Percentiles rank a stretch among this genome's conserved stretches.
Evolutionary conservation across 2,797 vertebrate species (phyloP).

Genomic region (Poecilia wingei): DNA sequence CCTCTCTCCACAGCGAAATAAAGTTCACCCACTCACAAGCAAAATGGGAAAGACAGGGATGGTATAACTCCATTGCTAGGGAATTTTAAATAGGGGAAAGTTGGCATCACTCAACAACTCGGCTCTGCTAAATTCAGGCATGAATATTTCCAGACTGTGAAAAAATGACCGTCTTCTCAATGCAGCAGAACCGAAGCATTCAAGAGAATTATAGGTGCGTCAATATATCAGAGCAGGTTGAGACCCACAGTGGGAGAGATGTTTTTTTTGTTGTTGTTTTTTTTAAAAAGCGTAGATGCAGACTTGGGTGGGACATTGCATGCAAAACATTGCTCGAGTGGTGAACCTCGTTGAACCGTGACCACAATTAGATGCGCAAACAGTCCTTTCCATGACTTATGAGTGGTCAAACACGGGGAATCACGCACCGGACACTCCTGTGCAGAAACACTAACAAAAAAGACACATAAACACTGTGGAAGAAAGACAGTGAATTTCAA

Average conservation of each 20-base stretch:
- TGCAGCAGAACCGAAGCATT: conserved; percentile 64
- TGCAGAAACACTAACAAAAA: conserved; percentile 27
- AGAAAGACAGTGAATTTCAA: conserved; percentile 76
- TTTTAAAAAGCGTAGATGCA: background rate
- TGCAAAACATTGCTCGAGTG: conserved; percentile 20
- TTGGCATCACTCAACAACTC: conserved; percentile 74
- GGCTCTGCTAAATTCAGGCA: conserved; percentile 74
- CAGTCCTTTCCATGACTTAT: conserved; percentile 69
- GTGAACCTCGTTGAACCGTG: conserved; percentile 68
- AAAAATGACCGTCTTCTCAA: conserved; percentile 66
- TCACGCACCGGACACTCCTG: conserved; percentile 29
- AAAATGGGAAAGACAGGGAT: conserved; percentile 78
- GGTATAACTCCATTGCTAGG: conserved; percentile 79
- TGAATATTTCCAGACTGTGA: conserved; percentile 80
- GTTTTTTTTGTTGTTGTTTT: background rate
- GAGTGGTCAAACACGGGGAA: conserved; percentile 62
- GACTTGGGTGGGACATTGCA: conserved; percentile 15
- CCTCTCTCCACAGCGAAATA: conserved; percentile 62
- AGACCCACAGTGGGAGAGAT: conserved; percentile 23
- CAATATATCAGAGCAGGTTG: conserved; percentile 57
- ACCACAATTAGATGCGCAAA: conserved; percentile 67
- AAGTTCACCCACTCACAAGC: conserved; percentile 71
- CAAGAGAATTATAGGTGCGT: conserved; percentile 54
- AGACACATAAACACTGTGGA: conserved; percentile 44
- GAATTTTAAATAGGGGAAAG: conserved; percentile 86